A percentile compares a stretch with the other conserved stretches of the same genome.
phyloP scores from a whole-genome alignment of 2,888 invertebrate species.

The Coleophora flavipennella region DNA sequence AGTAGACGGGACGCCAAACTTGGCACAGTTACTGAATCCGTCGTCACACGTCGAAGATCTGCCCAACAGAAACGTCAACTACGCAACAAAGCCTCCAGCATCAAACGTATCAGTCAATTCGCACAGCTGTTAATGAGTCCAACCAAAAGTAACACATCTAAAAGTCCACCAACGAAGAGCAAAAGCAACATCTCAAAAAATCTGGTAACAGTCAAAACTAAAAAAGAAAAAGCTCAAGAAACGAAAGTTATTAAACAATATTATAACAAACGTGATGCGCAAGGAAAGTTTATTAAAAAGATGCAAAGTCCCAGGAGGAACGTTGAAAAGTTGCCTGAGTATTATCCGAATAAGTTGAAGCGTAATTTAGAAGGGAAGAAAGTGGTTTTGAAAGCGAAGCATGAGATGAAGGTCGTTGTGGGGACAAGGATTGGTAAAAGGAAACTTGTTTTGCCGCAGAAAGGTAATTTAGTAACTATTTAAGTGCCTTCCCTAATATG shows the following conservation, averaged over 20 bases:
- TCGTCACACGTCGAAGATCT: constrained; percentile 35
- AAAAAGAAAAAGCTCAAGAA: background rate
- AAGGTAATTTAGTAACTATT: constrained; percentile 25
- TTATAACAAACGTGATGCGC: background rate
- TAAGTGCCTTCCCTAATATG: too few species aligned
- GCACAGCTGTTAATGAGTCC: constrained; percentile 17
- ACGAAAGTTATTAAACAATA: background rate
- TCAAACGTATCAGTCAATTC: constrained; percentile 15
- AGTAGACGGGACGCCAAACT: constrained; percentile 8
- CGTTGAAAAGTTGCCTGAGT: constrained; percentile 23
- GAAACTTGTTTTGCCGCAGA: constrained; percentile 33
- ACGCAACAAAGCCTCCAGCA: constrained; percentile 17
- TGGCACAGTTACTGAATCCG: constrained; percentile 22
- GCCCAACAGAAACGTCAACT: constrained; percentile 27
- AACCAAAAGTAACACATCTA: constrained; percentile 11
- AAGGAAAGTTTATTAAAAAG: too few species aligned
- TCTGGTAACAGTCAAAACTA: background rate
- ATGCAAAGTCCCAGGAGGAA: background rate
- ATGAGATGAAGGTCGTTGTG: constrained; percentile 32
- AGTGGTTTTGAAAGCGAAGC: constrained; percentile 34
- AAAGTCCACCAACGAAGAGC: background rate
- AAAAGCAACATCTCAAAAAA: too few species aligned
- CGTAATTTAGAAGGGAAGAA: constrained; percentile 26
- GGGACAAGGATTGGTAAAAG: constrained; percentile 33
- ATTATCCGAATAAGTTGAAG: constrained; percentile 37